Evolutionary conservation across 2,113 vertebrate genomes (phyloP), one percentile per base, ranked within the genome.

Genomic region (Sorex fumeus): DNA sequence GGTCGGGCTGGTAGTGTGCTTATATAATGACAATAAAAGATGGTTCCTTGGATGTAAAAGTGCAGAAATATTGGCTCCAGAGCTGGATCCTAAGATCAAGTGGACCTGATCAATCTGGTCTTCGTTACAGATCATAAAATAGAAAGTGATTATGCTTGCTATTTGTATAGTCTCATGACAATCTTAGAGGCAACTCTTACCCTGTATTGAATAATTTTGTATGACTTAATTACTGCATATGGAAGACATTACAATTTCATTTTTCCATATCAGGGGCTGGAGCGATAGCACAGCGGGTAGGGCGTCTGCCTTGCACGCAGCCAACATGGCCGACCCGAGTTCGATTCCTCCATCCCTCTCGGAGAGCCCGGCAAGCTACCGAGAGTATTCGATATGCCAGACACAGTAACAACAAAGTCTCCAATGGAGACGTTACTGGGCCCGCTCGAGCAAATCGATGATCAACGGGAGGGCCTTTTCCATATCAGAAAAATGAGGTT

Each of bases 221-320:
- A n/a, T 43, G 23, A 66, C 30, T 43, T 32, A 72, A 50, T 66
- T 88, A 47, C 11, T 4, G 72, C 18, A n/a, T 40, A 32, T 66
- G 50, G n/a, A 62, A 83, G 57, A 45, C 84, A 57, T n/a, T 78
- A 71, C 28, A 12, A 76, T 66, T 40, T 83, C 84, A 60, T 11
- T 86, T 94, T 76, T 40, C 34, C 62, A 76, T 8, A 71, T 47
- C 43, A 95, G 57, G n/a, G n/a, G n/a, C n/a, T n/a, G n/a, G n/a
- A n/a, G n/a, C n/a, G n/a, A n/a, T n/a, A n/a, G n/a, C n/a, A n/a
- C n/a, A n/a, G n/a, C n/a, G n/a, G n/a, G n/a, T n/a, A n/a, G n/a
- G n/a, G n/a, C n/a, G n/a, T n/a, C n/a, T n/a, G n/a, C n/a, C n/a
- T n/a, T n/a, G n/a, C n/a, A n/a, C n/a, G n/a, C n/a, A n/a, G n/a